Evolutionary conservation across 2,797 vertebrate genomes (phyloP), one percentile per base, ranked within the genome.

Genomic region (Brachymystax lenok): DNA sequence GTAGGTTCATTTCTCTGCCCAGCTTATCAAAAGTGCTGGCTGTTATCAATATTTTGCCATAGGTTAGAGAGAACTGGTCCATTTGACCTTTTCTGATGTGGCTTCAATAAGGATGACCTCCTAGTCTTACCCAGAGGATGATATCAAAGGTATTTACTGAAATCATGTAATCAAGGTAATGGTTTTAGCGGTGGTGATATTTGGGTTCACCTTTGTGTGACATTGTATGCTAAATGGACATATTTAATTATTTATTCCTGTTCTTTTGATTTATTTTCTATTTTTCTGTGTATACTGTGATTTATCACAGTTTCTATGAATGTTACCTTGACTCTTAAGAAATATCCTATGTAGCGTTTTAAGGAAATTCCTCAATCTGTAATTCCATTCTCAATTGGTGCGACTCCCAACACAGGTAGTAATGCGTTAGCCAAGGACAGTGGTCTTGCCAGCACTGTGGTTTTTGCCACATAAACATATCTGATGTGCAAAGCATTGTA

Each of bases 231-330:
- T 88, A 83, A 87, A 84, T 88, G 51, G 84, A 86, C 84, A 83
- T 89, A 91, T 89, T 88, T 89, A 85, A 86, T 87, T 87, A 91
- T 90, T 90, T 88, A 90, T 91, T 90, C 14, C 79, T 78, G 71
- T 84, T 79, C 64, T 13, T 89, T 46, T 74, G 30, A 46, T 70
- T 78, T 75, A 46, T 13, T 46, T 46, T 13, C 0, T 73, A 4
- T 12, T 84, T 86, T 84, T 86, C 75, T 86, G 84, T 81, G 83
- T 81, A 86, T 84, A 90, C 90, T 89, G 88, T 89, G 89, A 77
- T 79, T 81, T 84, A 77, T 76, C 73, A 46, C 35, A 17, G 12
- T 63, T 86, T 88, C 75, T 86, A 82, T 89, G 80, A 88, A 89
- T 90, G 85, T 87, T 88, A 40, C 46, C 8, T 74, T 50, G 28